These are phyloP conservation scores for Myotis yumanensis DNA, from an alignment of 2,113 vertebrate genomes.

Conservation along the genomic window DNA sequence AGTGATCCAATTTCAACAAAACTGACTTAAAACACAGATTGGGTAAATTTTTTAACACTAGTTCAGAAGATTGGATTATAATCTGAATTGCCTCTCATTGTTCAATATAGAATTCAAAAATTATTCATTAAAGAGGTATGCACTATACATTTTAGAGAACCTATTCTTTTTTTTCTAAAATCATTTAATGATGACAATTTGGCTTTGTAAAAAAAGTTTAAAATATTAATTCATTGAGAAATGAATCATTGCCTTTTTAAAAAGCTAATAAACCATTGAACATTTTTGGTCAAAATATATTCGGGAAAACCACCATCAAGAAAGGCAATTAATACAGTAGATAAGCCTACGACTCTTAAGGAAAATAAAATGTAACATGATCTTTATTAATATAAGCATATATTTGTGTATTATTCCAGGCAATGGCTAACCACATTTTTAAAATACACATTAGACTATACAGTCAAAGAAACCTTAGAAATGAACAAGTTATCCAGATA, in stretches of 20 bases:
- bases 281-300: background rate
- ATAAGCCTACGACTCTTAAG: background rate
- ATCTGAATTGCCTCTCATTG: conserved; percentile 36
- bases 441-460: conserved; percentile 40
- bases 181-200: conserved; percentile 49
- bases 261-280: conserved; percentile 27
- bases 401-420: background rate
- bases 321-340: conserved; percentile 8
- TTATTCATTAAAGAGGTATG: conserved; percentile 32
- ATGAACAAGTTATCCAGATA: conserved; percentile 2
- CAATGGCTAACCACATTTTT: conserved; percentile 34
- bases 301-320: conserved; percentile 33
- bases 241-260: conserved; percentile 29
- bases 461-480: background rate
- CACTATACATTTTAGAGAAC: conserved; percentile 42
- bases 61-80: conserved; percentile 43
- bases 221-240: conserved; percentile 56
- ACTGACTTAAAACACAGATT: conserved; percentile 13
- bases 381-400: background rate
- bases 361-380: background rate
- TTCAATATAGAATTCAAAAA: conserved; percentile 46
- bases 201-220: conserved; percentile 9
- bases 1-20: conserved; percentile 46
- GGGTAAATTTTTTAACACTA: conserved; percentile 39
- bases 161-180: conserved; percentile 37